These are phyloP conservation scores for Bemisia tabaci DNA, from an alignment of 1,140 invertebrate species.

Conservation along the genomic window DNA sequence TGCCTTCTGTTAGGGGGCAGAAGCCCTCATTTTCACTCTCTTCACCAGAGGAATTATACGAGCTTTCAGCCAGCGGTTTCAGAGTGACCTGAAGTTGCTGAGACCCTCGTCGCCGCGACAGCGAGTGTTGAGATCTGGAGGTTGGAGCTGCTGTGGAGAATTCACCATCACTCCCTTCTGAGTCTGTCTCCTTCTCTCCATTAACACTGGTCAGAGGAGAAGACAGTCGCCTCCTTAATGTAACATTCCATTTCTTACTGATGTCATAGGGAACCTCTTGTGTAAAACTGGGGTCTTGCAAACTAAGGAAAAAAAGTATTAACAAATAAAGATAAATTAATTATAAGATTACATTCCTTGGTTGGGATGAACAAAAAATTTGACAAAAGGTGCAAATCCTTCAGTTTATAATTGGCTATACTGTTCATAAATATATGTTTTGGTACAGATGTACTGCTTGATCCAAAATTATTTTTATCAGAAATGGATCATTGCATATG, in stretches of 20 bases:
- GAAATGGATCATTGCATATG: no score
- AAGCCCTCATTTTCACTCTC: conserved; percentile 42
- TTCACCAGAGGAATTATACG: conserved; percentile 20
- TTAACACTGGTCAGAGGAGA: not conserved
- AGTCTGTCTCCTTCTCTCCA: not conserved
- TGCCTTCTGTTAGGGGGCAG: conserved; percentile 32
- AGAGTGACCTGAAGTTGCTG: conserved; percentile 18
- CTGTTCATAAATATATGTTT: no score
- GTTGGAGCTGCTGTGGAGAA: not conserved
- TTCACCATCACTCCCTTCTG: conserved; percentile 3
- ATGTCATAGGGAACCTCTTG: not conserved
- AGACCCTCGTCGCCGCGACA: conserved; percentile 19
- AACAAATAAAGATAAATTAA: no score
- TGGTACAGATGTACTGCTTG: no score
- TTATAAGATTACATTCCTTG: no score
- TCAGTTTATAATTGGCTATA: no score
- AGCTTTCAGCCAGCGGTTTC: conserved; percentile 13
- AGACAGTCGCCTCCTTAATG: not conserved
- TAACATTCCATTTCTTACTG: not conserved
- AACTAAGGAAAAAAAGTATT: no score
- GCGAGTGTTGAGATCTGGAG: conserved; percentile 12
- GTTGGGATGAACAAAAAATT: no score
- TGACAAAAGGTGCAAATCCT: no score
- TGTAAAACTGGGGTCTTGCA: not conserved
- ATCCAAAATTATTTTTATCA: no score